Evolutionary conservation across 1,140 invertebrate species (phyloP).

Genomic region (Bombus difficillimus): DNA sequence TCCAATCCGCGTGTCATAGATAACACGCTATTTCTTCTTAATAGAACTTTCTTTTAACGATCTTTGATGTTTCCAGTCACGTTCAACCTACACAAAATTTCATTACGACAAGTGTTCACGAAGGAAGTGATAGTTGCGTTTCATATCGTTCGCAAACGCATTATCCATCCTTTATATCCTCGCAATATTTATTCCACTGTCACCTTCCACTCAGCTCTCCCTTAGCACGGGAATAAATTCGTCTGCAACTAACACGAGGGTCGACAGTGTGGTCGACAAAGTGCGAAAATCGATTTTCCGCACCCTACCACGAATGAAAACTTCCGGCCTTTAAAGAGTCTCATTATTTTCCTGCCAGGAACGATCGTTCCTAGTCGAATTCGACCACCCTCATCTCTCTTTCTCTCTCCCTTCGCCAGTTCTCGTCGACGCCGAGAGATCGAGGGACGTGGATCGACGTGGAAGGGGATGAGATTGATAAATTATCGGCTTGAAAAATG

Average conservation of each 20-base stretch:
- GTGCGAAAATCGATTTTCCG: slow-evolving; percentile 75
- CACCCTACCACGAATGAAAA: slow-evolving; percentile 64
- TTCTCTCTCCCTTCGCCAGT: background rate
- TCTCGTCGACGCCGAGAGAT: slow-evolving; percentile 27
- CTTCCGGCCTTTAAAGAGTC: slow-evolving; percentile 77
- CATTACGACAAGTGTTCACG: background rate
- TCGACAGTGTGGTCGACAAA: slow-evolving; percentile 49
- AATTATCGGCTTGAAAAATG: slow-evolving; percentile 81
- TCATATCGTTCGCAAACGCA: background rate
- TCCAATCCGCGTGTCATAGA: too few relatives aligned
- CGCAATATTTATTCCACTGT: background rate
- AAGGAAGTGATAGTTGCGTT: background rate
- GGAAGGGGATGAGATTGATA: slow-evolving; percentile 76
- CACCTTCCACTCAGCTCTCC: background rate
- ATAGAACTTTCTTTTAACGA: too few relatives aligned
- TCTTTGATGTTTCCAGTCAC: too few relatives aligned
- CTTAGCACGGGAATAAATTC: slow-evolving; percentile 5
- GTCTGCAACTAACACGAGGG: background rate
- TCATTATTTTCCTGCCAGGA: slow-evolving; percentile 77
- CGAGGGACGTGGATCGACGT: slow-evolving; percentile 40
- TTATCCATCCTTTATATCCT: background rate
- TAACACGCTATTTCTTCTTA: too few relatives aligned
- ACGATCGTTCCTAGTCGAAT: slow-evolving; percentile 57
- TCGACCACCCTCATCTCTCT: slow-evolving; percentile 26
- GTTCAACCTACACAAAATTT: background rate